phyloP scores from a whole-genome alignment of 2,888 invertebrate genomes.

The Mimachlamys varia region DNA sequence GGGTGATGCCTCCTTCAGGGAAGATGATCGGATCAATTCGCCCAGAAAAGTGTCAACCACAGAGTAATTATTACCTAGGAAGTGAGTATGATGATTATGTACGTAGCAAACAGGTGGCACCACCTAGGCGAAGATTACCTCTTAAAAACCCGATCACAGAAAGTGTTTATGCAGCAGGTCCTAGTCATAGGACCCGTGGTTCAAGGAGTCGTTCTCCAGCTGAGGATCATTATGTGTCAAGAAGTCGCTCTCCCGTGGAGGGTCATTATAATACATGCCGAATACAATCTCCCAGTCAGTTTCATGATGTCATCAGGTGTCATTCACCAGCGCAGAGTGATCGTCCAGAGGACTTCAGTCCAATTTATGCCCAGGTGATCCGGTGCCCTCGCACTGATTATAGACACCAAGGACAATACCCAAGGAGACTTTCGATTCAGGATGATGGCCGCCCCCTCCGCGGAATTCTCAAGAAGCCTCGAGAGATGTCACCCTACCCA shows the following conservation, averaged over 20 bases:
- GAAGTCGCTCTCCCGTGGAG: constrained; percentile 19
- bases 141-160: background rate
- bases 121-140: background rate
- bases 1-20: constrained; percentile 31
- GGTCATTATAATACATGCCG: background rate
- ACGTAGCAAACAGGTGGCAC: background rate
- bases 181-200: background rate
- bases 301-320: constrained; percentile 31
- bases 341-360: background rate
- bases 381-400: constrained; percentile 2
- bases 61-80: background rate
- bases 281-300: background rate
- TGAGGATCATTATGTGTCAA: background rate
- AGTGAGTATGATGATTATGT: background rate
- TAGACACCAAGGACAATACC: background rate
- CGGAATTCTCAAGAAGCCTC: constrained; percentile 9
- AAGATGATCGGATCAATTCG: constrained; percentile 12
- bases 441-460: constrained; percentile 8
- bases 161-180: background rate
- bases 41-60: constrained; percentile 3
- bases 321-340: constrained; percentile 9
- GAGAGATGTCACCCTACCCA: background rate
- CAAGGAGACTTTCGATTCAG: background rate
- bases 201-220: constrained; percentile 3
- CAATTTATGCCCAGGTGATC: constrained; percentile 6